A percentile compares a stretch with the other conserved stretches of the same genome.
Evolutionary conservation across 1,140 invertebrate genomes (phyloP).

Genomic region (Caenorhabditis briggsae): DNA sequence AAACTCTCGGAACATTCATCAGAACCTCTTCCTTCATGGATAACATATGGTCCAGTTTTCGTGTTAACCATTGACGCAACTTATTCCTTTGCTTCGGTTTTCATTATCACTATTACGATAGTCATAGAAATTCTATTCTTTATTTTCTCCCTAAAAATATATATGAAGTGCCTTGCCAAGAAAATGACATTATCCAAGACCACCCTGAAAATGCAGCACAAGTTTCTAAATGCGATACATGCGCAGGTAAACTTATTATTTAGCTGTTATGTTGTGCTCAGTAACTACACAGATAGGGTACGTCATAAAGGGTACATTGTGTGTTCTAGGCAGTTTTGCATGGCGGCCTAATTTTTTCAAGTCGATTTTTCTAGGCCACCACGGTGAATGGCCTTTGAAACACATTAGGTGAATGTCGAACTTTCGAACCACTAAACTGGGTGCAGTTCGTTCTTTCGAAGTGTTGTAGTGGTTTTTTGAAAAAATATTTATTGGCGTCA

Average conservation of each 20-base stretch:
- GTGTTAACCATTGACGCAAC: background rate
- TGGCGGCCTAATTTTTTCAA: too few relatives aligned
- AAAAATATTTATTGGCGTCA: too few relatives aligned
- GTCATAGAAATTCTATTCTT: background rate
- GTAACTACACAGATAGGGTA: too few relatives aligned
- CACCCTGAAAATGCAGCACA: background rate
- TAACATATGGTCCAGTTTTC: background rate
- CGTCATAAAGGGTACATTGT: too few relatives aligned
- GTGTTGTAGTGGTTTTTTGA: too few relatives aligned
- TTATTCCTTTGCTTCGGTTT: background rate
- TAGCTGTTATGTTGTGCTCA: too few relatives aligned
- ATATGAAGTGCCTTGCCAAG: background rate
- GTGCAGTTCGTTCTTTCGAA: too few relatives aligned
- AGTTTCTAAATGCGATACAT: conserved; percentile 43
- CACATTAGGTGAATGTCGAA: too few relatives aligned
- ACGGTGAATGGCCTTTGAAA: too few relatives aligned
- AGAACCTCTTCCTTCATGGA: background rate
- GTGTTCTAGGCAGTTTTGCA: too few relatives aligned
- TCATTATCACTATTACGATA: background rate
- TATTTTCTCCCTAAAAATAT: background rate
- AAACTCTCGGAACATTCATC: background rate
- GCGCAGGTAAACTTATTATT: background rate
- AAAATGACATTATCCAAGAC: background rate
- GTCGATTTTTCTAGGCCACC: too few relatives aligned
- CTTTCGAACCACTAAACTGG: too few relatives aligned